Percentiles rank a stretch among this genome's conserved stretches.
phyloP scores from a whole-genome alignment of 2,888 invertebrate genomes.

The Calameuta pallipes region DNA sequence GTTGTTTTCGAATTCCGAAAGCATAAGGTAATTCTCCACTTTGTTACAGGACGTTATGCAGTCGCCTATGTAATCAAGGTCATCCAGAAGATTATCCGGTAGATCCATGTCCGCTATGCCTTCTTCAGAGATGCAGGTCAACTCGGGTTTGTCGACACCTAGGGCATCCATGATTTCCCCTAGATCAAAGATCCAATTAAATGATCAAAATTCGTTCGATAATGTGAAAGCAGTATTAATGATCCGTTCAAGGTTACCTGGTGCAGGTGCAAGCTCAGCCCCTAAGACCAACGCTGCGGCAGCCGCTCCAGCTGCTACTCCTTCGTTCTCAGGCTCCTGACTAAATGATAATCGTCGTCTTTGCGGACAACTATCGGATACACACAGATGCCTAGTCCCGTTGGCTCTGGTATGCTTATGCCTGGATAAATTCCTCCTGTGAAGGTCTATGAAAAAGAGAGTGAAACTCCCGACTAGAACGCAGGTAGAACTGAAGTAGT shows the following conservation, averaged over 20 bases:
- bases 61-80: constrained; percentile 83
- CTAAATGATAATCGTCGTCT: constrained; percentile 71
- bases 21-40: constrained; percentile 87
- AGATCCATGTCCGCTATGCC: constrained; percentile 86
- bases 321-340: constrained; percentile 72
- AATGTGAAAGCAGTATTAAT: neutral
- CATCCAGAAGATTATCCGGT: constrained; percentile 82
- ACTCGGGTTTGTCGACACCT: constrained; percentile 74
- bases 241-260: constrained; percentile 37
- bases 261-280: constrained; percentile 64
- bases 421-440: constrained; percentile 76
- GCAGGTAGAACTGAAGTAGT: constrained; percentile 86
- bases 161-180: constrained; percentile 48
- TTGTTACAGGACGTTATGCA: constrained; percentile 89
- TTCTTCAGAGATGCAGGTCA: constrained; percentile 88
- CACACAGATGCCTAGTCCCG: constrained; percentile 71
- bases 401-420: constrained; percentile 77
- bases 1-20: constrained; percentile 88
- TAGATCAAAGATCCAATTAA: constrained; percentile 16
- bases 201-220: neutral
- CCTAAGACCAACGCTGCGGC: constrained; percentile 73
- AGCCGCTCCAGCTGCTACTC: constrained; percentile 67
- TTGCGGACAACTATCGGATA: constrained; percentile 71
- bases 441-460: constrained; percentile 84
- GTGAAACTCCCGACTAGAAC: constrained; percentile 81